Evolutionary conservation across 1,140 invertebrate genomes (phyloP).

Genomic region (Thereuonema tuberculata): DNA sequence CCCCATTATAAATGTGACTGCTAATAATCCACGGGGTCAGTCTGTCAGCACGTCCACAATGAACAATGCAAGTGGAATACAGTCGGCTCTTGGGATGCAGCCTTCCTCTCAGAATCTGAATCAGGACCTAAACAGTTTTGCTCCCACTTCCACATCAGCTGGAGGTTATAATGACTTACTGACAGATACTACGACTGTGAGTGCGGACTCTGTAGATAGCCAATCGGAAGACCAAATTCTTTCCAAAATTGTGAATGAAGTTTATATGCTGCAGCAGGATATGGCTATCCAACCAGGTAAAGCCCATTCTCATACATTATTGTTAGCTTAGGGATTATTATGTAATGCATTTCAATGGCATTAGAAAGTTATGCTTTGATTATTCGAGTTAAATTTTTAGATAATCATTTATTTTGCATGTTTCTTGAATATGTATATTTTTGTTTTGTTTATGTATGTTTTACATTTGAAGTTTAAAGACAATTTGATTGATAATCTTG

Average conservation of each 20-base stretch:
- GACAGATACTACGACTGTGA: not conserved
- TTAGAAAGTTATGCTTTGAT: too few species aligned
- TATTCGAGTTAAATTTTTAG: too few species aligned
- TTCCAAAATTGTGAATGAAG: conserved; percentile 66
- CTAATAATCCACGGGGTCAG: not conserved
- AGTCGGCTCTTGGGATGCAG: conserved; percentile 20
- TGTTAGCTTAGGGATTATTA: too few species aligned
- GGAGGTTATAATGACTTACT: not conserved
- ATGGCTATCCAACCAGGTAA: not conserved
- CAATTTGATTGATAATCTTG: too few species aligned
- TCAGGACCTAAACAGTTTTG: not conserved
- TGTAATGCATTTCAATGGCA: not conserved
- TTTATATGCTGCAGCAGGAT: conserved; percentile 40
- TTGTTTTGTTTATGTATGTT: too few species aligned
- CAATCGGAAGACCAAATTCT: conserved; percentile 51
- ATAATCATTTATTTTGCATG: too few species aligned
- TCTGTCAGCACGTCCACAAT: not conserved
- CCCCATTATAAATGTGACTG: not conserved
- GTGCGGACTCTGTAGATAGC: conserved; percentile 14
- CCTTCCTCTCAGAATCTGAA: not conserved
- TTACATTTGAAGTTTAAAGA: too few species aligned
- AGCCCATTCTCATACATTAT: too few species aligned
- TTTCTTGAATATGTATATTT: too few species aligned
- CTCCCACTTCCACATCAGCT: not conserved
- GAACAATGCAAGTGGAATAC: conserved; percentile 12